These are phyloP conservation scores for Sinocyclocheilus anophthalmus DNA, from an alignment of 2,113 vertebrate species.

Conservation along the genomic window DNA sequence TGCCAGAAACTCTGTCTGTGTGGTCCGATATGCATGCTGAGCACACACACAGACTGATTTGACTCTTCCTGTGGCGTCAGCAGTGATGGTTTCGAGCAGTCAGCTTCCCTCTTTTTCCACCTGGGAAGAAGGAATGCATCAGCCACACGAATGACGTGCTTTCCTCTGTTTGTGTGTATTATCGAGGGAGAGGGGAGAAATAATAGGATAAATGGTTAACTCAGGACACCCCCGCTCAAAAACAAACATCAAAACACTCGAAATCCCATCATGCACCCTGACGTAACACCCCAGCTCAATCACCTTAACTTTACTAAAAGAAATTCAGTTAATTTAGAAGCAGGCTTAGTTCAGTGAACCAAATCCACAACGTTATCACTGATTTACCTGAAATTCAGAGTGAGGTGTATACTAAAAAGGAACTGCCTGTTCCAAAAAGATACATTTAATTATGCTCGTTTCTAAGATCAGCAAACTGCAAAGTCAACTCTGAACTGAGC, in stretches of 20 bases:
- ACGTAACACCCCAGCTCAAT: neutral
- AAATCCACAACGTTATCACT: neutral
- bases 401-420: neutral
- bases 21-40: neutral
- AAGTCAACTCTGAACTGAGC: constrained; percentile 23
- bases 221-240: constrained; percentile 14
- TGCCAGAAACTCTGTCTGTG: constrained; percentile 12
- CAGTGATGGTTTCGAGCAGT: constrained; percentile 21
- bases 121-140: constrained; percentile 10
- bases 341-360: neutral
- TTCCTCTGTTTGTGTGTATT: neutral
- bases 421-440: neutral
- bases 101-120: constrained; percentile 6
- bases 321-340: neutral
- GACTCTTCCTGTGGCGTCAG: constrained; percentile 34
- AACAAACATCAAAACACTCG: neutral
- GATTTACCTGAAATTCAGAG: constrained; percentile 1
- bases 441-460: neutral
- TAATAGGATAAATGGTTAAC: neutral
- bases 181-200: neutral
- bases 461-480: constrained; percentile 28
- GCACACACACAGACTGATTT: neutral
- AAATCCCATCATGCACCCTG: constrained; percentile 7
- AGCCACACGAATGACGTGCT: neutral
- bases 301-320: neutral